phyloP scores from a whole-genome alignment of 1,140 invertebrate genomes.

The Ceratina australensis region DNA sequence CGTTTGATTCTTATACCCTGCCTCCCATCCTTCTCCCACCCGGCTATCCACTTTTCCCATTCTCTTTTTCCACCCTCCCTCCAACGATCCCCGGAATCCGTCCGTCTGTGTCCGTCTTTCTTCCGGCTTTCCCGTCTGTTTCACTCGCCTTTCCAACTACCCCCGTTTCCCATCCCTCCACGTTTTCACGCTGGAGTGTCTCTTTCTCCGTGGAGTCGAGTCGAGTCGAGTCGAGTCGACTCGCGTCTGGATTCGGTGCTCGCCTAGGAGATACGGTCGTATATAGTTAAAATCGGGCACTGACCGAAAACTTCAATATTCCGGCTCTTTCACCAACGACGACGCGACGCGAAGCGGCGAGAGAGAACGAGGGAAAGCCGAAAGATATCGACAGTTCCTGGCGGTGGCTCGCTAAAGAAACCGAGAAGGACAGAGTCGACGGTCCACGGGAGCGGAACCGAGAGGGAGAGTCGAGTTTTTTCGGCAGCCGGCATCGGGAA shows the following conservation, averaged over 20 bases:
- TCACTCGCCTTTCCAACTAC: conserved; percentile 24
- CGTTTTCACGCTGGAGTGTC: conserved; percentile 47
- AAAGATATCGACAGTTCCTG: conserved; percentile 49
- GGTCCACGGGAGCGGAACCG: conserved; percentile 19
- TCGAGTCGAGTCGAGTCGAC: conserved; percentile 17
- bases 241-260: conserved; percentile 43
- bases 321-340: conserved; percentile 52
- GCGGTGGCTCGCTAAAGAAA: too few relatives aligned
- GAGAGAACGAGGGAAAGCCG: conserved; percentile 34
- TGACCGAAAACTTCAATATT: conserved; percentile 72
- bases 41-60: not conserved
- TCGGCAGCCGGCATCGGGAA: conserved; percentile 34
- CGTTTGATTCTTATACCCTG: conserved; percentile 41
- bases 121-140: conserved; percentile 29
- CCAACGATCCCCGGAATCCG: conserved; percentile 9
- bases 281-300: conserved; percentile 66
- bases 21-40: conserved; percentile 11
- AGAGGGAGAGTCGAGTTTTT: not conserved
- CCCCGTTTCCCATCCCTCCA: conserved; percentile 2
- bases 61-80: conserved; percentile 25
- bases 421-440: conserved; percentile 3
- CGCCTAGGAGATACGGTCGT: conserved; percentile 51
- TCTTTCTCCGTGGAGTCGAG: conserved; percentile 24
- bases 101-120: conserved; percentile 17
- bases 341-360: too few relatives aligned